Conservation (phyloP, 2,113 vertebrate species). For the Lycaon pictus region DNA sequence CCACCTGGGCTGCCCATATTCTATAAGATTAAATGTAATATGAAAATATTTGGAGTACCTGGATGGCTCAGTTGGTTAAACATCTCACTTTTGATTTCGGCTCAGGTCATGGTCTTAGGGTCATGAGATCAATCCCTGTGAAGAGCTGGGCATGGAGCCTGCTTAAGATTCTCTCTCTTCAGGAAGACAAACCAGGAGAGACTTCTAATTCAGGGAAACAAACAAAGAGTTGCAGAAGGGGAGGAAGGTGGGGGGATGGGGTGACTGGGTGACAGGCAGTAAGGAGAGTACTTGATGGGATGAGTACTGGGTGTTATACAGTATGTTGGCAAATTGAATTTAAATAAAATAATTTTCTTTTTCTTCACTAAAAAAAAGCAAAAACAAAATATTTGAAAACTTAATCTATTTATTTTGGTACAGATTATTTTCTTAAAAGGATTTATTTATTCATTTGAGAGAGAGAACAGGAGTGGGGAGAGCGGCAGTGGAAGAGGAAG, state of each 20-base stretch:
- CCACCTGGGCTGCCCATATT: not conserved
- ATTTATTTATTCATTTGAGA: not conserved
- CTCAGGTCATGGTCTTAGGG: not conserved
- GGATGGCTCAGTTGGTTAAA: not conserved
- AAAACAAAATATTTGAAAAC: conserved; percentile 40
- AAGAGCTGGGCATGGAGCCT: not conserved
- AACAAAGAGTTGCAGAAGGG: no score
- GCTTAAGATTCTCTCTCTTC: not conserved
- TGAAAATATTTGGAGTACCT: not conserved
- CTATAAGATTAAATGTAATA: not conserved
- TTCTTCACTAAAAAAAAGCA: not conserved
- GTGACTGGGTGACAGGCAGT: no score
- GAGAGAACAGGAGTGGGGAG: no score
- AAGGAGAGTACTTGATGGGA: no score
- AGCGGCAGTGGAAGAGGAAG: not conserved
- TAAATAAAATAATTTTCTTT: no score
- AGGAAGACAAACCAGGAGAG: no score
- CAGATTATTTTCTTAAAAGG: not conserved
- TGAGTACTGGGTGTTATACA: no score
- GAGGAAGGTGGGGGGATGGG: no score
- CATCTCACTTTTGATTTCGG: not conserved
- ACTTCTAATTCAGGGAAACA: no score
- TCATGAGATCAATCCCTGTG: not conserved
- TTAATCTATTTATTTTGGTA: conserved; percentile 3
- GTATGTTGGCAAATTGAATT: no score